Conservation (phyloP, 2,113 vertebrate genomes). For the Brienomyrus longianalis region DNA sequence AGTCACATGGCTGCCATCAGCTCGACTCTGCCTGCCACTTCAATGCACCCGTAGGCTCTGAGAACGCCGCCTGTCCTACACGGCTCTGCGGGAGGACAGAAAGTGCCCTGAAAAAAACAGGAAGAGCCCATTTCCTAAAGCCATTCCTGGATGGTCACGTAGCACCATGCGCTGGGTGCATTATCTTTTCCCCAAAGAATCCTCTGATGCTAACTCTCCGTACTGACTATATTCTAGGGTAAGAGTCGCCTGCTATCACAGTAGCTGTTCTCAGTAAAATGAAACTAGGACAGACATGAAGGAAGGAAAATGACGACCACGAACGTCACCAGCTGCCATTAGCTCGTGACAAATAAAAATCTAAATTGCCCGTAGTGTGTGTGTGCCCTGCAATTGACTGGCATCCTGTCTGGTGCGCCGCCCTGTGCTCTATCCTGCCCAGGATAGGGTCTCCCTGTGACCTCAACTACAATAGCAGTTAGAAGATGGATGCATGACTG, state of each 20-base stretch:
- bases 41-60: neutral
- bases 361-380: neutral
- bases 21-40: neutral
- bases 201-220: neutral
- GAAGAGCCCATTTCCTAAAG: constrained; percentile 22
- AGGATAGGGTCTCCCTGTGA: neutral
- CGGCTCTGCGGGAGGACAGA: neutral
- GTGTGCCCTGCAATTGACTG: neutral
- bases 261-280: neutral
- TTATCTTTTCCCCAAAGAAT: neutral
- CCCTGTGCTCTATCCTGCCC: neutral
- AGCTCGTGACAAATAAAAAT: neutral
- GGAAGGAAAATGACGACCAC: neutral
- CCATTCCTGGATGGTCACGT: neutral
- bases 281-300: neutral
- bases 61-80: neutral
- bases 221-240: neutral
- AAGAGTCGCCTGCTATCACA: neutral
- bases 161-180: neutral
- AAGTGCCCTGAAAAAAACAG: constrained; percentile 22
- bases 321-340: neutral
- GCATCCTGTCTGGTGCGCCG: neutral
- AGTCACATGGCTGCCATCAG: neutral
- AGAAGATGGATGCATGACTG: neutral
- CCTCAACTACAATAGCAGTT: neutral